Conservation (phyloP, 2,888 invertebrate genomes). For the Norana najaformis region DNA sequence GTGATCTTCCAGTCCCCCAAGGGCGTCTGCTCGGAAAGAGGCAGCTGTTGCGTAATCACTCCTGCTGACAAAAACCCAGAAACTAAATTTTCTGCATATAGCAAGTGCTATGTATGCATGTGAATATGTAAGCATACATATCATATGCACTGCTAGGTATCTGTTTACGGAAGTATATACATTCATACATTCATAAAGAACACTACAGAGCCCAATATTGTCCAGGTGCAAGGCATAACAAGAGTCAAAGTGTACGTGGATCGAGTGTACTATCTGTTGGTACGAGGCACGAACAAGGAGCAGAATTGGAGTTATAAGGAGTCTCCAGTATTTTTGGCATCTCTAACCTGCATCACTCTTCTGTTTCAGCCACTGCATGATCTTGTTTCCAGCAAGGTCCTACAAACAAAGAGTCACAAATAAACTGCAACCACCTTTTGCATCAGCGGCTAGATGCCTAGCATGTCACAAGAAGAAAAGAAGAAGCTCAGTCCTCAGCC, state of each 20-base stretch:
- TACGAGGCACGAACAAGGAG: not conserved
- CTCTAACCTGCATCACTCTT: not conserved
- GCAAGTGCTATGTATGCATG: not conserved
- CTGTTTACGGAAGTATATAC: too few species aligned
- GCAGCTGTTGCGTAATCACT: not conserved
- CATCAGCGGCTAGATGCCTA: not conserved
- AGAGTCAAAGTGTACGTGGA: not conserved
- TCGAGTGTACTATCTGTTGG: not conserved
- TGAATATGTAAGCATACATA: not conserved
- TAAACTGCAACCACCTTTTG: not conserved
- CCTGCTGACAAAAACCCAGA: not conserved
- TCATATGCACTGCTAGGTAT: too few species aligned
- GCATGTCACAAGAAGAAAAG: not conserved
- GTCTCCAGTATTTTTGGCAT: not conserved
- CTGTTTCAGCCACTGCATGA: slow-evolving; percentile 21
- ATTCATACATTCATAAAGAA: not conserved
- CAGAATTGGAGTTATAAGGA: not conserved
- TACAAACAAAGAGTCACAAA: not conserved
- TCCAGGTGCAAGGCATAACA: not conserved
- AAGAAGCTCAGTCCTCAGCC: too few species aligned
- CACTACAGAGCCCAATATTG: not conserved
- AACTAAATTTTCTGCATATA: not conserved
- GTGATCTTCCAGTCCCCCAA: slow-evolving; percentile 3
- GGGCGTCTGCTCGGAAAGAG: slow-evolving; percentile 14
- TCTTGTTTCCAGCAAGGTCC: slow-evolving; percentile 21